Conservation (phyloP, 2,888 invertebrate species). For the Stenolophus ochropezus region DNA sequence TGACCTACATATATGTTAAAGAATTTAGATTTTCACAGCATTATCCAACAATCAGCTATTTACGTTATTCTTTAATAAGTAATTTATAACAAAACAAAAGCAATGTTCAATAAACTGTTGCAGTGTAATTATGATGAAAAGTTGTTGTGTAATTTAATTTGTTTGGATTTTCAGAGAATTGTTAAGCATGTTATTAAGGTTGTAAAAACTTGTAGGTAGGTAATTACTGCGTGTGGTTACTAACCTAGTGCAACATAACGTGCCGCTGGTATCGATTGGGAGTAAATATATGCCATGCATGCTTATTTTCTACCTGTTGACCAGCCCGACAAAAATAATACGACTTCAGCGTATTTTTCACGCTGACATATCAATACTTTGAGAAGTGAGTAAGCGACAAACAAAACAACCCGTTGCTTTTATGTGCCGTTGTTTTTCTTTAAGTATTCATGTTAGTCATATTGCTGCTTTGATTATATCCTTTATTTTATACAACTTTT, state of each 20-base stretch:
- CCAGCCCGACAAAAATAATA: constrained; percentile 1
- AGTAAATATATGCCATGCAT: constrained; percentile 8
- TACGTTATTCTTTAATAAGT: too few species aligned
- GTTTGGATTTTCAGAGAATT: background rate
- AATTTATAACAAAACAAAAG: too few species aligned
- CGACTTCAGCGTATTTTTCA: constrained; percentile 18
- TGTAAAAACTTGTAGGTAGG: background rate
- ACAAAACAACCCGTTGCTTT: background rate
- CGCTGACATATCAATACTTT: constrained; percentile 6
- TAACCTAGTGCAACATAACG: background rate
- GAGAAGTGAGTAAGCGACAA: background rate
- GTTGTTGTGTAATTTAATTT: background rate
- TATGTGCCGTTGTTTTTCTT: background rate
- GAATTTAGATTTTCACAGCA: too few species aligned
- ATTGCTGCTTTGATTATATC: background rate
- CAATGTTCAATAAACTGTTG: too few species aligned
- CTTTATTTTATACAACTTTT: background rate
- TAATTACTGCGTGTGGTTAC: background rate
- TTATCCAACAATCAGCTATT: too few species aligned
- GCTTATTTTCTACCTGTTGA: constrained; percentile 31
- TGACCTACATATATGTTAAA: too few species aligned
- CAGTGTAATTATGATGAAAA: background rate
- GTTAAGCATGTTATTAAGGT: background rate
- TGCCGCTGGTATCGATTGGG: background rate
- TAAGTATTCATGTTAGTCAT: background rate